A percentile compares a stretch with the other conserved stretches of the same genome.
phyloP scores from a whole-genome alignment of 2,797 vertebrate genomes.

The Diglossa cyanea region DNA sequence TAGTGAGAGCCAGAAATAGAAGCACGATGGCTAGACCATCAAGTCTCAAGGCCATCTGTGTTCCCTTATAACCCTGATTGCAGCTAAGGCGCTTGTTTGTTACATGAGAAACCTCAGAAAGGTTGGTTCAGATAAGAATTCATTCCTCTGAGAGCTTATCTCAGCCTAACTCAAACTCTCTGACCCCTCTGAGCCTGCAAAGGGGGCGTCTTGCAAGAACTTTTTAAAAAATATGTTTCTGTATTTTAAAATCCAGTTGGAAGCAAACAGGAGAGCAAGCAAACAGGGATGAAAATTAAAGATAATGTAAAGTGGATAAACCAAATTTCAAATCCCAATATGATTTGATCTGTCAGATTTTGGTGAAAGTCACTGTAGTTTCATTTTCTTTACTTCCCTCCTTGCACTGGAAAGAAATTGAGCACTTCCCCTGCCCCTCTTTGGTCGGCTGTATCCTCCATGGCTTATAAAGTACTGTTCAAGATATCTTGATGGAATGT shows the following conservation, averaged over 20 bases:
- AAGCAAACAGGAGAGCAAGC: neutral
- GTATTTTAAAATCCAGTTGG: neutral
- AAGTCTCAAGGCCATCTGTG: neutral
- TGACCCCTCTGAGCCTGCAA: neutral
- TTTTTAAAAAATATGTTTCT: neutral
- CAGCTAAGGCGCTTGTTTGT: neutral
- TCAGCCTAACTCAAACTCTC: neutral
- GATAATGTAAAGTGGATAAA: neutral
- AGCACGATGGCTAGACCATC: neutral
- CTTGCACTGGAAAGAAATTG: neutral
- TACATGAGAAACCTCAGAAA: neutral
- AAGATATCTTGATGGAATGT: neutral
- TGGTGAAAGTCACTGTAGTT: neutral
- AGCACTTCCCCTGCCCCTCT: neutral
- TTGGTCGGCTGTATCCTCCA: neutral
- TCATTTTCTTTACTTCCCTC: neutral
- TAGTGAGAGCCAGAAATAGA: neutral
- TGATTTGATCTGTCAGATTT: neutral
- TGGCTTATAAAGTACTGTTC: neutral
- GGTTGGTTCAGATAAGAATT: conserved; percentile 8
- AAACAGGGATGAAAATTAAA: neutral
- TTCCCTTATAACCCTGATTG: neutral
- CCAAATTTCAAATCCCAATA: neutral
- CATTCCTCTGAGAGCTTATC: conserved; percentile 13
- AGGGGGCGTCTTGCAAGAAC: neutral